These are phyloP conservation scores for Nilaparvata lugens DNA, from an alignment of 1,140 invertebrate genomes.

Conservation along the genomic window DNA sequence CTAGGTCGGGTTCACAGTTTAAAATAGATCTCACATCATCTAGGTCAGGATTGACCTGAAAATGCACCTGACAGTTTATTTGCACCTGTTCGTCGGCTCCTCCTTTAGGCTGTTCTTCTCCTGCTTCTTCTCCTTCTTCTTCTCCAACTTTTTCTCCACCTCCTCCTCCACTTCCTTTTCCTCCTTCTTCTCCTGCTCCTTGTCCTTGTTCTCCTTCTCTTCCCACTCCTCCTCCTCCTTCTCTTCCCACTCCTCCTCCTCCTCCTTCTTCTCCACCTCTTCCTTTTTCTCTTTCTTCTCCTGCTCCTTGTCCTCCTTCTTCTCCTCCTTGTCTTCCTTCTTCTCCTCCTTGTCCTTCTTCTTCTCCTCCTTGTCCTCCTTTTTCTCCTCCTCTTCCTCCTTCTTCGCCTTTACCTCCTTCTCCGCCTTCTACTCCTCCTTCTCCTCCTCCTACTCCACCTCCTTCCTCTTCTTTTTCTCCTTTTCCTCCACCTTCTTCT, in stretches of 20 bases:
- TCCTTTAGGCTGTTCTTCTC: too few species aligned
- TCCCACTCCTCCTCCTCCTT: not conserved
- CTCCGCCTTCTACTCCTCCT: not conserved
- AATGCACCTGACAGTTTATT: too few species aligned
- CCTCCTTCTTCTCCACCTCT: not conserved
- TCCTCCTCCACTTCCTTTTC: too few species aligned
- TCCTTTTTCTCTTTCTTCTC: not conserved
- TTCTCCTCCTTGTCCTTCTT: not conserved
- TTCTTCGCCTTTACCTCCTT: not conserved
- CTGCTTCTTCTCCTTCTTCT: not conserved
- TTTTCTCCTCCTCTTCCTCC: too few species aligned
- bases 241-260: not conserved
- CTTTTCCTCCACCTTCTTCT: not conserved
- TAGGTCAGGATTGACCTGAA: too few species aligned
- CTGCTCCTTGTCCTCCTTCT: not conserved
- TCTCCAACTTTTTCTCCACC: not conserved
- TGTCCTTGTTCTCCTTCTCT: conserved; percentile 5
- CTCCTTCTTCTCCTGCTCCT: not conserved
- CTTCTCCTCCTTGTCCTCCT: not conserved
- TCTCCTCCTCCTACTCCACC: not conserved
- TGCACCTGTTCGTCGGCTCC: too few species aligned
- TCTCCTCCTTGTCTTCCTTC: not conserved
- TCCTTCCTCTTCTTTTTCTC: not conserved
- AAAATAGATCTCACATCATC: too few species aligned
- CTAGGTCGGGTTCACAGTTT: too few species aligned